Evolutionary conservation across 2,113 vertebrate species (phyloP).

Genomic region (Rhagologus leucostigma): DNA sequence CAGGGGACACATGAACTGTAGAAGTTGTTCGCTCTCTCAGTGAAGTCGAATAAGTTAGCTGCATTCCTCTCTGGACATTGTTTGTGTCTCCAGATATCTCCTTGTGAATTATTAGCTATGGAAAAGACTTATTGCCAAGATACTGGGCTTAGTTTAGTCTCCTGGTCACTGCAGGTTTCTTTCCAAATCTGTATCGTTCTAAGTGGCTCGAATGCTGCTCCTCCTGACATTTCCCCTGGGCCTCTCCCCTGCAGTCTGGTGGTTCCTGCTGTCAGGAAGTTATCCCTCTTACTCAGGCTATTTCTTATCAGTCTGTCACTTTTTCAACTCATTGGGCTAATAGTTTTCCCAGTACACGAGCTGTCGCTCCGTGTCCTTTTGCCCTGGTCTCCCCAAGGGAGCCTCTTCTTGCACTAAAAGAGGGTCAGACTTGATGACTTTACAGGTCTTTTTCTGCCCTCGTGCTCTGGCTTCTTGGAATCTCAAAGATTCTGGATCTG

Average conservation of each 20-base stretch:
- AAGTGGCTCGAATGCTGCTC: background rate
- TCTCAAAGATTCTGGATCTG: background rate
- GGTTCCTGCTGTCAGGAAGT: conserved; percentile 49
- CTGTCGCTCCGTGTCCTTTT: background rate
- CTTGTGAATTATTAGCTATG: background rate
- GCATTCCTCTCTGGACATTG: background rate
- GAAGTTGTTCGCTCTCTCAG: fast-evolving
- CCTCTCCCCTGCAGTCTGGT: background rate
- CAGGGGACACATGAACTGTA: background rate
- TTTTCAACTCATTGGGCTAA: conserved; percentile 53
- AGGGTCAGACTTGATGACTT: background rate
- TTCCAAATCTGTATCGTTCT: background rate
- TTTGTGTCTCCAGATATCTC: conserved; percentile 8
- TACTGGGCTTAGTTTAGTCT: background rate
- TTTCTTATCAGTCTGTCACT: conserved; percentile 54
- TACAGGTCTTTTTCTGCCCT: background rate
- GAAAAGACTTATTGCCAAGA: background rate
- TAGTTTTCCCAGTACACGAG: conserved; percentile 1
- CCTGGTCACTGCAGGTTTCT: conserved; percentile 9
- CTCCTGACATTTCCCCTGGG: background rate
- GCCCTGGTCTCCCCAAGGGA: background rate
- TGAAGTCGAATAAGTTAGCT: background rate
- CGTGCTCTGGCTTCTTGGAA: background rate
- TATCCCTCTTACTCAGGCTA: conserved; percentile 36
- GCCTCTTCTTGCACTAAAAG: background rate